Evolutionary conservation across 2,113 vertebrate genomes (phyloP).

Genomic region (Malurus melanocephalus): DNA sequence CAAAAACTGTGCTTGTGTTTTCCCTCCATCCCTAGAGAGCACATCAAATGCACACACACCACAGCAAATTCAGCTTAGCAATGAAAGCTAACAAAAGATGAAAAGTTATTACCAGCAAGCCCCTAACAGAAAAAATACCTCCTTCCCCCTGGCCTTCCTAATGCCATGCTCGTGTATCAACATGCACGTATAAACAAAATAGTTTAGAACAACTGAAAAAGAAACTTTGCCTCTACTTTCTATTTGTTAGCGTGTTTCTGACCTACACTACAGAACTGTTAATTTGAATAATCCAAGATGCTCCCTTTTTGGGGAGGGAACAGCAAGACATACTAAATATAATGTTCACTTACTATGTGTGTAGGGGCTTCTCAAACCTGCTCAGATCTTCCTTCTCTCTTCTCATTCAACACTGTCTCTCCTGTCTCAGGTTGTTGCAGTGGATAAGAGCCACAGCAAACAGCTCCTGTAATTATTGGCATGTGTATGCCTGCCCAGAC

Average conservation of each 20-base stretch:
- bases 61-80: background rate
- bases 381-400: slow-evolving; percentile 10
- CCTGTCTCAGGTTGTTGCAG: background rate
- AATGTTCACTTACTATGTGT: background rate
- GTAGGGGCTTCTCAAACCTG: background rate
- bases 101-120: background rate
- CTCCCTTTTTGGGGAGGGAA: background rate
- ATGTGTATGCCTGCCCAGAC: background rate
- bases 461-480: background rate
- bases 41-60: background rate
- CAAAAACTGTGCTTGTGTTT: background rate
- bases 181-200: background rate
- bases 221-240: background rate
- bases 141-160: background rate
- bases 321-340: background rate
- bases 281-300: background rate
- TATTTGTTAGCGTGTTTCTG: background rate
- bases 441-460: background rate
- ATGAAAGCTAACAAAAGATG: background rate
- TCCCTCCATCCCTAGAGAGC: background rate
- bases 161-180: background rate
- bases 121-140: background rate
- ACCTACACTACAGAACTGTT: background rate
- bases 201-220: background rate
- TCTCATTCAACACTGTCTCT: background rate